Base-by-base conservation (phyloP, 2,113 vertebrate genomes). In the Onychorhynchus coronatus region DNA sequence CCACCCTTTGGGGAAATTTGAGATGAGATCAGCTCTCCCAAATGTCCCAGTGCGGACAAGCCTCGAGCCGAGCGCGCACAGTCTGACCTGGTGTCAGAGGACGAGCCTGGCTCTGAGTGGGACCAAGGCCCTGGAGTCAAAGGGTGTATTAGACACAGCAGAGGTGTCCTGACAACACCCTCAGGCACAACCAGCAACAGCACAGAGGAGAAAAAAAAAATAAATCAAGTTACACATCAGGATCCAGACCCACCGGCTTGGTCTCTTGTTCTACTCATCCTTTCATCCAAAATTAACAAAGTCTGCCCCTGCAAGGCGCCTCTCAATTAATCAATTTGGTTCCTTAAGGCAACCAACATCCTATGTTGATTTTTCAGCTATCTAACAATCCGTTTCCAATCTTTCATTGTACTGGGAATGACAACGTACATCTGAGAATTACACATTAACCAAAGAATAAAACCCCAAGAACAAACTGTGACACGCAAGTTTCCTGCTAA, bases 161-260 rank as follows among this genome's bases (percentile, higher is more conserved):
- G 41, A 18, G 55, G 39, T 30, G 24, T 42, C 21, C 47, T 49
- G 37, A 41, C 35, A 56, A 30, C 49, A 37, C 25, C 80, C 77
- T 74, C 5, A 2, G 25, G 50, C 14, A 47, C 6, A 0, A 52
- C 3, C 31, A 49, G 62, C 66, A 73, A 22, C 4, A 24, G 50
- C 30, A 28, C 21, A 21, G 33, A 52, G 35, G n/a, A n/a, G n/a
- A n/a, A n/a, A 8, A 37, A 56, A 35, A 23, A 27, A 12, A 37
- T 8, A 27, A 49, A 61, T 0, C 1, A 52, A 88, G 14, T 10
- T 53, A 11, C 2, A 0, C 4, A 6, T 24, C 50, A 62, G 30
- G 33, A 76, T 39, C 44, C 33, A 35, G 52, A 59, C 79, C 8
- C 25, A 30, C 27, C 6, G 46, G 31, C 28, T n/a, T 9, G 3